Base-by-base conservation (phyloP, 2,113 vertebrate species). In the Cairina moschata region DNA sequence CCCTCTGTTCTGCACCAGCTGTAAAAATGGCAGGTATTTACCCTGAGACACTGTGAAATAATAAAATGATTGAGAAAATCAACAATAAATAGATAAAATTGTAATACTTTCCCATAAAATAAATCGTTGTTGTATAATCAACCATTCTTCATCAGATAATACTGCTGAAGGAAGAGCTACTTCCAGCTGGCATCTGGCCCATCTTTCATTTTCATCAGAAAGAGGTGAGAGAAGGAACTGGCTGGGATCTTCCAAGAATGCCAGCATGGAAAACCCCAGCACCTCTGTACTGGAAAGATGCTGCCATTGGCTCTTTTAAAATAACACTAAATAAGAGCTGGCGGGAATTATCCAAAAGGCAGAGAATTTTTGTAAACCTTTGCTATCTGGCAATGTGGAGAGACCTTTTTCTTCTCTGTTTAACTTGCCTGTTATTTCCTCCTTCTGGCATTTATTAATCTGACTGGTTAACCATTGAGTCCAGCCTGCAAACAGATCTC, bases 361-460 rank as follows among this genome's bases (percentile, higher is more conserved):
- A 80, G 28, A 29, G 81, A 85, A 89, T 90, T 94, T 54, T 48
- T 92, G 89, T 90, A 90, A 97, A 89, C 81, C 88, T 95, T 36
- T 74, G 44, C 72, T 93, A 83, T 94, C 78, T 95, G 71, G 71
- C 94, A 89, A 78, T 6, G 31, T 67, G 36, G 54, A 86, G 71
- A 93, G 83, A 95, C 36, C 56, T 80, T 96, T 93, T 92, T 91
- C 50, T 79, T 58, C 26, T 71, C 80, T 92, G 68, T 93, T 96
- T 97, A 93, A 80, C 67, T 91, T 76, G 42, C 67, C 48, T 93
- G 60, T 88, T 94, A 75, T 92, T 98, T 98, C 97, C 96, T 96
- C 69, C 91, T 97, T 85, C 96, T 96, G 90, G 88, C 85, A 97
- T 95, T 98, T 95, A 98, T 98, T 98, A 97, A 98, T 97, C 96